A percentile compares a stretch with the other conserved stretches of the same genome.
phyloP scores from a whole-genome alignment of 2,113 vertebrate species.

The Procapra przewalskii region DNA sequence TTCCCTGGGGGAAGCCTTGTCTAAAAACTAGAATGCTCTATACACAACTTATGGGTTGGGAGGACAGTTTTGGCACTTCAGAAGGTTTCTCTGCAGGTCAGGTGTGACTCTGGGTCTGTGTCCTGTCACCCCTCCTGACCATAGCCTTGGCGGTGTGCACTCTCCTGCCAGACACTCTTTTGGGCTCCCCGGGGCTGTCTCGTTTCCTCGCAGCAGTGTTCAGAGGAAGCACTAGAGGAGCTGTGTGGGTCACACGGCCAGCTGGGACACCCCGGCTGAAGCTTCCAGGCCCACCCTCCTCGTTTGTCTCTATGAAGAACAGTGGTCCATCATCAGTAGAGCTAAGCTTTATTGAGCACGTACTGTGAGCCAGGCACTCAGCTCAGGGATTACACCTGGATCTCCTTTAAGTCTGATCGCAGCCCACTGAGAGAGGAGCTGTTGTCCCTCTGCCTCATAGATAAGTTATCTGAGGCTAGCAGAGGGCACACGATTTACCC shows the following conservation, averaged over 20 bases:
- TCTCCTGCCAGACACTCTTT: background rate
- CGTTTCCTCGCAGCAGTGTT: background rate
- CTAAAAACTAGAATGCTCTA: background rate
- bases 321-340: fast-evolving
- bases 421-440: background rate
- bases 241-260: fast-evolving
- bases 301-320: background rate
- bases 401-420: background rate
- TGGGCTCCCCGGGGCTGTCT: background rate
- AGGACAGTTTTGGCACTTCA: background rate
- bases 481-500: background rate
- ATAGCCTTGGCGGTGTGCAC: too few relatives aligned
- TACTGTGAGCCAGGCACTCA: background rate
- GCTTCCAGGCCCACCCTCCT: background rate
- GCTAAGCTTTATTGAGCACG: background rate
- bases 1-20: background rate
- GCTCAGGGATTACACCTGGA: background rate
- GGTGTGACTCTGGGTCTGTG: background rate
- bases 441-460: background rate
- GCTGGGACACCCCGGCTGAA: background rate
- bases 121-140: background rate
- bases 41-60: background rate
- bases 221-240: background rate
- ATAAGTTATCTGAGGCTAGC: background rate
- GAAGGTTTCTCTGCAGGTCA: background rate